These are phyloP conservation scores for Rhinolophus ferrumequinum DNA, from an alignment of 2,113 vertebrate genomes.

Conservation along the genomic window DNA sequence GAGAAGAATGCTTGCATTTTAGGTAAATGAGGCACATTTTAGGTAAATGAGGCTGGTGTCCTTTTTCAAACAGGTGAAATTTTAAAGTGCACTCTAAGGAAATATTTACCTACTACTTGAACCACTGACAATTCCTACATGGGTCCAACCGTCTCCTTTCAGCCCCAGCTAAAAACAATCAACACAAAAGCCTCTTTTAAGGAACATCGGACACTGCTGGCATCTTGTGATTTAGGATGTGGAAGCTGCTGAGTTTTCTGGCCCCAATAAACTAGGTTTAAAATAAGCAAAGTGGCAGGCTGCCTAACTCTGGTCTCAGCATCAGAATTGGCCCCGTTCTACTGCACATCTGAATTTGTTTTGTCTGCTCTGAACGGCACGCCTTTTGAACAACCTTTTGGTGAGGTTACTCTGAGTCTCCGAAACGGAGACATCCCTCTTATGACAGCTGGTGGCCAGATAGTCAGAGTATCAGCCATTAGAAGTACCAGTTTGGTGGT, in stretches of 20 bases:
- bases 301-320: neutral
- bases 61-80: neutral
- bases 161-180: neutral
- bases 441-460: neutral
- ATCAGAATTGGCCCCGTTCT: neutral
- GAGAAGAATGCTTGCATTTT: neutral
- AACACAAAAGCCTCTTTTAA: neutral
- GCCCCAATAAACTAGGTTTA: neutral
- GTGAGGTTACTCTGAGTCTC: neutral
- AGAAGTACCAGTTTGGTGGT: neutral
- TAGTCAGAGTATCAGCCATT: neutral
- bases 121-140: neutral
- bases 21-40: neutral
- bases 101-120: neutral
- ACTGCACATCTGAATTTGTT: neutral
- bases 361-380: neutral
- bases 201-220: neutral
- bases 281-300: neutral
- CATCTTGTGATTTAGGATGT: neutral
- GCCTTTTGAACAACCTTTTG: neutral
- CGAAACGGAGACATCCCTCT: neutral
- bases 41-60: neutral
- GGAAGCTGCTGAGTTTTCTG: slow-evolving; percentile 3
- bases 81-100: neutral
- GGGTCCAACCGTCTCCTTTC: neutral